Conservation (phyloP, 2,888 invertebrate genomes). For the Habroteleia sp. region DNA sequence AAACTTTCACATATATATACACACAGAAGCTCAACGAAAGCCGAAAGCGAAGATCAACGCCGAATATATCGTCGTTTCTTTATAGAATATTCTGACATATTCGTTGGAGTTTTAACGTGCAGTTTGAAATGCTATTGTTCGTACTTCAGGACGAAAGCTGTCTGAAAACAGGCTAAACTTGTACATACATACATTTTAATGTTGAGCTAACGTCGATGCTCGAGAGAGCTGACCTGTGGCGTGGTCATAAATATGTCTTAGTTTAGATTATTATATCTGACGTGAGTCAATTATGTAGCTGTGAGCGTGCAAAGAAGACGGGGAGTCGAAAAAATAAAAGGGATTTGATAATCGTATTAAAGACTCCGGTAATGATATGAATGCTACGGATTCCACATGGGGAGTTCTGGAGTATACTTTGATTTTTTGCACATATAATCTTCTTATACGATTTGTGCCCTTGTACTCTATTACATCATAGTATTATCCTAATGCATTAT, state of each 20-base stretch:
- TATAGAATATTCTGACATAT: slow-evolving; percentile 57
- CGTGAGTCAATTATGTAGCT: slow-evolving; percentile 51
- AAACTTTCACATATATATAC: slow-evolving; percentile 76
- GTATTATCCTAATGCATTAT: slow-evolving; percentile 51
- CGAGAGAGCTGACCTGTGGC: neutral
- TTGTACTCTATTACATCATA: slow-evolving; percentile 44
- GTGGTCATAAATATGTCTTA: slow-evolving; percentile 34
- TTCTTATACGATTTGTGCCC: slow-evolving; percentile 70
- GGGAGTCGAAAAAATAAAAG: slow-evolving; percentile 37
- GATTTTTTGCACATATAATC: slow-evolving; percentile 69
- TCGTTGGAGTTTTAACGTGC: slow-evolving; percentile 41
- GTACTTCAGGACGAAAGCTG: slow-evolving; percentile 17
- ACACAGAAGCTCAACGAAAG: slow-evolving; percentile 63
- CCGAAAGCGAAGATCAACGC: slow-evolving; percentile 54
- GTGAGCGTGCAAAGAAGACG: neutral
- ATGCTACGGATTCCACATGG: slow-evolving; percentile 40
- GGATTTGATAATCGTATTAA: slow-evolving; percentile 53
- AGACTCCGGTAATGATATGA: slow-evolving; percentile 41
- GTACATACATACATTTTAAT: slow-evolving; percentile 7
- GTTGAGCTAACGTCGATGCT: neutral
- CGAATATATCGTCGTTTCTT: slow-evolving; percentile 54
- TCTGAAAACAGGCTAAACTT: slow-evolving; percentile 7
- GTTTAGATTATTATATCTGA: slow-evolving; percentile 42
- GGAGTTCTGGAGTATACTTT: slow-evolving; percentile 51
- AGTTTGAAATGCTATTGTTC: slow-evolving; percentile 49